Conservation (phyloP, 2,797 vertebrate species). For the Pseudochirops cupreus region DNA sequence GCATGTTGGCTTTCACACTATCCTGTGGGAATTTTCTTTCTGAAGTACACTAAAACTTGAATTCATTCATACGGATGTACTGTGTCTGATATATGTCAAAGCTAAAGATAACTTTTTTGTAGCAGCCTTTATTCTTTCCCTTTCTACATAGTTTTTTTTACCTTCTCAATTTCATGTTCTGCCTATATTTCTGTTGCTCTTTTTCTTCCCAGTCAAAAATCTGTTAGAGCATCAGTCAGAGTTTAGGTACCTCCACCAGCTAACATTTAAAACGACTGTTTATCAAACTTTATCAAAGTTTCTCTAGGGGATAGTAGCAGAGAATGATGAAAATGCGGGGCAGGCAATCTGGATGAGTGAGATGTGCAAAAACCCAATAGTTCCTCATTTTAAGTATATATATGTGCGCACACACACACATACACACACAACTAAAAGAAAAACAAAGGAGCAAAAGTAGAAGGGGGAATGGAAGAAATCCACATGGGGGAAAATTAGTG, state of each 20-base stretch:
- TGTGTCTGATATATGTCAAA: not conserved
- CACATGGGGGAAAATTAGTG: not conserved
- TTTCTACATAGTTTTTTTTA: not conserved
- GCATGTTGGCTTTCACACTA: not conserved
- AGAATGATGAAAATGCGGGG: not conserved
- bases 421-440: not conserved
- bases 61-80: not conserved
- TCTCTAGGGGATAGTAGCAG: not conserved
- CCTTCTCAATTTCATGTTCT: not conserved
- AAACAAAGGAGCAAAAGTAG: not conserved
- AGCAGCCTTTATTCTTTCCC: not conserved
- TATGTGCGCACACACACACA: too few species aligned
- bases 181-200: not conserved
- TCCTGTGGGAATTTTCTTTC: not conserved
- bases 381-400: not conserved
- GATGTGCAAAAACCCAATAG: not conserved
- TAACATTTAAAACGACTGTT: not conserved
- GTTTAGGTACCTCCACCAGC: not conserved
- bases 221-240: not conserved
- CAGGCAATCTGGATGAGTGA: not conserved
- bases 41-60: not conserved
- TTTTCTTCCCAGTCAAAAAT: not conserved
- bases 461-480: not conserved
- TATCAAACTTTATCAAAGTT: not conserved
- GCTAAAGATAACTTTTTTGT: not conserved